Base-by-base conservation (phyloP, 2,113 vertebrate species). In the Edolisoma coerulescens region DNA sequence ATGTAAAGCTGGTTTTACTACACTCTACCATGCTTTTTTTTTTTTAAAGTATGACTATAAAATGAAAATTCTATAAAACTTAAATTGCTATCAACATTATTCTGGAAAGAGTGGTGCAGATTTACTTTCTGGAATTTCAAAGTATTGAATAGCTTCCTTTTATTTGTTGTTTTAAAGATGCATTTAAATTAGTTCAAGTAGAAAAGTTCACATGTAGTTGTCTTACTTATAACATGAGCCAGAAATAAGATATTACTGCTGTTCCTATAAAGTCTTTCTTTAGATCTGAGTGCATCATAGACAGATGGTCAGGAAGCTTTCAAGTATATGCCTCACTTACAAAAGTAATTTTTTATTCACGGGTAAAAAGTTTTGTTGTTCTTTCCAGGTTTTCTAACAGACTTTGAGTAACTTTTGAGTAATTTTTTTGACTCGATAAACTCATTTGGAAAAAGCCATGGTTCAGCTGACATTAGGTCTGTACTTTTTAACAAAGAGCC, bases 11-110 rank as follows among this genome's bases (percentile, higher is more conserved):
- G 3, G 4, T 65, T 88, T 41, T 80, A 24, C 9, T 39, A 13
- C 1, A 3, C 2, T 21, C 3, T 47, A 22, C 3, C 3, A 10
- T 16, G 7, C n/a, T n/a, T 0, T 45, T 45, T 11, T 42, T 11
- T 41, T 22, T 59, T 69, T 32, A 1, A 53, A n/a, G 3, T 28
- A 41, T 32, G 15, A 47, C 9, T n/a, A 12, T 52, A 63, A 67
- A 65, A 65, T 14, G 32, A n/a, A 77, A 93, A 56, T 17, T 2
- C 33, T 41, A 24, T 20, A 74, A 37, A 70, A 37, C 1, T 27
- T 3, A 79, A 90, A 64, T 16, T 28, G 1, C 3, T 44, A 16
- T 64, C 17, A 81, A 2, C 9, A 53, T 84, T 65, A 16, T 77
- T 56, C 9, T 77, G 57, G 22, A 78, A 91, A 81, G 6, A 84